A percentile compares a stretch with the other conserved stretches of the same genome.
These are phyloP conservation scores for Zalophus californianus DNA, from an alignment of 2,797 vertebrate species.

Conservation along the genomic window DNA sequence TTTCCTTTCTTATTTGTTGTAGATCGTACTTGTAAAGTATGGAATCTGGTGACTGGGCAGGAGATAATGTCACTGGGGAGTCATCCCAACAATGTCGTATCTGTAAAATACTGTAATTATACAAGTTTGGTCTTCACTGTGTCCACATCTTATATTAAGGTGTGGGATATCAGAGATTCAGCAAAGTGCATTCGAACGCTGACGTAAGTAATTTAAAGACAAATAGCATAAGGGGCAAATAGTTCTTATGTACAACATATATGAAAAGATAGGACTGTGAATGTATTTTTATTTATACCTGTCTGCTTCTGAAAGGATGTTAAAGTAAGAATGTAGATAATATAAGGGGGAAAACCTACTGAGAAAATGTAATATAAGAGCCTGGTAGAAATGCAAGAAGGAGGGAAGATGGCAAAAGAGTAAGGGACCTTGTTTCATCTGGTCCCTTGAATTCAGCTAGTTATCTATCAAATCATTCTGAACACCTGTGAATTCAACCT, in stretches of 20 bases:
- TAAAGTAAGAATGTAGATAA: slow-evolving; percentile 12
- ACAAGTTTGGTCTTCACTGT: slow-evolving; percentile 97
- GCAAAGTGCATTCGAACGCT: slow-evolving; percentile 97
- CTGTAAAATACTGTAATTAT: slow-evolving; percentile 94
- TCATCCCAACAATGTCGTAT: slow-evolving; percentile 97
- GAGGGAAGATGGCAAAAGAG: background rate
- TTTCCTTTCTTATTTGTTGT: slow-evolving; percentile 66
- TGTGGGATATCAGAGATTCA: slow-evolving; percentile 98
- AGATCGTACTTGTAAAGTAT: slow-evolving; percentile 99
- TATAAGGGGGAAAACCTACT: background rate
- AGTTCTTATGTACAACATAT: background rate
- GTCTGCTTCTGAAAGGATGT: background rate
- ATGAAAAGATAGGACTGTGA: background rate
- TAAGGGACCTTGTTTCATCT: background rate
- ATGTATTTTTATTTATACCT: background rate
- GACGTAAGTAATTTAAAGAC: slow-evolving; percentile 90
- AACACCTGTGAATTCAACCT: background rate
- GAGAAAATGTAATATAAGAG: background rate
- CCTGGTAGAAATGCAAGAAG: background rate
- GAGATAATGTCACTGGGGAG: slow-evolving; percentile 98
- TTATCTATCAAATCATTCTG: background rate
- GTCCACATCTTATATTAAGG: slow-evolving; percentile 97
- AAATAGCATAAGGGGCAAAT: background rate
- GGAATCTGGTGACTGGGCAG: slow-evolving; percentile 99
- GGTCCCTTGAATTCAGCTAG: background rate